Conservation (phyloP, 2,113 vertebrate species). For the Anguilla japonica region DNA sequence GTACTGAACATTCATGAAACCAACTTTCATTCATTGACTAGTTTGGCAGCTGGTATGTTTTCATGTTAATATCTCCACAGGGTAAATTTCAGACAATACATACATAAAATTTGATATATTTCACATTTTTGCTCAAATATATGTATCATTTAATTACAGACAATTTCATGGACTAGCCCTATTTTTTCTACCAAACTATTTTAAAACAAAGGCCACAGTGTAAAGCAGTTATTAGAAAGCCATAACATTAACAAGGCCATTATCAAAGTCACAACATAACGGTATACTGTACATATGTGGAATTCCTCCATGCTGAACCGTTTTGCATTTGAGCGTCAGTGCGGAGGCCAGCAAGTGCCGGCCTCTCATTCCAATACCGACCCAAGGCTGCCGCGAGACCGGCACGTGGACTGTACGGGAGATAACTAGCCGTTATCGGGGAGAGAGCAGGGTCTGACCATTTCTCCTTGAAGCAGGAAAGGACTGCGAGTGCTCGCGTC, state of each 20-base stretch:
- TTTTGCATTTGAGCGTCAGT: constrained; percentile 46
- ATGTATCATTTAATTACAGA: not conserved
- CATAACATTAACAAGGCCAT: constrained; percentile 63
- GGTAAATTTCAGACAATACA: not conserved
- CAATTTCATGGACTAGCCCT: not conserved
- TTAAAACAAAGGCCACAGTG: not conserved
- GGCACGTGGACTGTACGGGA: not conserved
- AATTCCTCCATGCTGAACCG: constrained; percentile 44
- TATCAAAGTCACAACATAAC: constrained; percentile 56
- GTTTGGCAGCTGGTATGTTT: not conserved
- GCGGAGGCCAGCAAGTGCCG: constrained; percentile 53
- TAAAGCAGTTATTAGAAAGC: constrained; percentile 55
- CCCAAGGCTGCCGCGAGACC: not conserved
- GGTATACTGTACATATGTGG: constrained; percentile 54
- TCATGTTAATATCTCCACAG: not conserved
- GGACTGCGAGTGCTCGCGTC: not conserved
- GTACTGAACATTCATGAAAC: not conserved
- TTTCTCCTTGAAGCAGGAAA: constrained; percentile 33
- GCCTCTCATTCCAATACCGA: not conserved
- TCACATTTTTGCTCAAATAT: not conserved
- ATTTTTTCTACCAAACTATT: not conserved
- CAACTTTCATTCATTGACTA: not conserved
- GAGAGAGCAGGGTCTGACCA: not conserved
- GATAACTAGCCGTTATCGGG: not conserved
- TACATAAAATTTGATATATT: not conserved